phyloP scores from a whole-genome alignment of 2,888 invertebrate species.

The Synergus gifuensis region DNA sequence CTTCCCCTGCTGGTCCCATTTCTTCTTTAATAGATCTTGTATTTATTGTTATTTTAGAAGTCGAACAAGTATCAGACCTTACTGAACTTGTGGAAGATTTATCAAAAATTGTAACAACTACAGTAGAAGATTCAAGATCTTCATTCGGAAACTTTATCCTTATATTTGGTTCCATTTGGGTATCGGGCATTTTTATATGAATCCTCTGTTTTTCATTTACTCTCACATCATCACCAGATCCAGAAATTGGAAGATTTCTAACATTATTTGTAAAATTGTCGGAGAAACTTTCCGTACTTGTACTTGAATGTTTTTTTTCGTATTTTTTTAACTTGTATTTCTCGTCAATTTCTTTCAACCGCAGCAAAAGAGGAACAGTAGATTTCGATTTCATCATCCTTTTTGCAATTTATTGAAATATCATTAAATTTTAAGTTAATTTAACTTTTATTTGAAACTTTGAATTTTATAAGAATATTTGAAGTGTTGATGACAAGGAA shows the following conservation, averaged over 20 bases:
- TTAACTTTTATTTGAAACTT: neutral
- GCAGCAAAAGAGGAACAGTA: slow-evolving; percentile 62
- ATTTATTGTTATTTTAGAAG: slow-evolving; percentile 13
- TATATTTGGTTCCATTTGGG: slow-evolving; percentile 1
- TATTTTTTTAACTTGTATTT: slow-evolving; percentile 65
- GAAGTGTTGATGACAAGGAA: neutral
- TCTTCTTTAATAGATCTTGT: neutral
- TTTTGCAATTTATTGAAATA: neutral
- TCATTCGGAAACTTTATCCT: neutral
- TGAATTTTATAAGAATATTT: neutral
- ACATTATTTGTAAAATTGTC: neutral
- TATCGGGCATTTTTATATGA: neutral
- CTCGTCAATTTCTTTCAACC: slow-evolving; percentile 69
- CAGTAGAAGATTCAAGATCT: neutral
- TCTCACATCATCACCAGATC: neutral
- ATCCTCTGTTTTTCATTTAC: neutral
- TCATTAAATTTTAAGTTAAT: neutral
- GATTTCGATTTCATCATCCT: slow-evolving; percentile 68
- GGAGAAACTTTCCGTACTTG: neutral
- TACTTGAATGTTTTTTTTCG: neutral
- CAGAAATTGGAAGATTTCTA: neutral
- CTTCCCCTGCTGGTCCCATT: neutral
- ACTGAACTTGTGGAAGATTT: neutral
- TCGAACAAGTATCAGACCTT: neutral
- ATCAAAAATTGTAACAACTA: slow-evolving; percentile 7